These are phyloP conservation scores for Xanthorhoe designata DNA, from an alignment of 2,888 invertebrate genomes.

Conservation along the genomic window DNA sequence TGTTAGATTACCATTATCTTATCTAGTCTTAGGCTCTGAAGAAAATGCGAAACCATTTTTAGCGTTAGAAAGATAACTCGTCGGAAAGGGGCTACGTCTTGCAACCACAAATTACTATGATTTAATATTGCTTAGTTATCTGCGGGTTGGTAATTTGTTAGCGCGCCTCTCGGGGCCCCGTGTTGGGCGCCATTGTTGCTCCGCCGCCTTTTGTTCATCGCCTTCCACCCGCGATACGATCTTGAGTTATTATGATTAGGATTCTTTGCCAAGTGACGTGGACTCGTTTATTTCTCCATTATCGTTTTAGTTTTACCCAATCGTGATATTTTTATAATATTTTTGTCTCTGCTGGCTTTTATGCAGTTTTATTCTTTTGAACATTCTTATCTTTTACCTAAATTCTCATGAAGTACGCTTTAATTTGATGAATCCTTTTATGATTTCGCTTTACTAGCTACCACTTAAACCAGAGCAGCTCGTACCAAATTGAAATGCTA, in stretches of 20 bases:
- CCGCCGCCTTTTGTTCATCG: conserved; percentile 83
- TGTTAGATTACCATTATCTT: conserved; percentile 37
- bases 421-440: conserved; percentile 2
- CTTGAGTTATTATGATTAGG: conserved; percentile 85
- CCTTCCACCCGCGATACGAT: conserved; percentile 78
- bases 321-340: conserved; percentile 46
- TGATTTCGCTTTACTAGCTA: conserved; percentile 5
- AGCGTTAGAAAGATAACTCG: conserved; percentile 67
- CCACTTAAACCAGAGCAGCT: conserved; percentile 38
- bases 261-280: conserved; percentile 83
- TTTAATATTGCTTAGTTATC: conserved; percentile 86
- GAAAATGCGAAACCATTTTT: conserved; percentile 56
- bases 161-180: conserved; percentile 73
- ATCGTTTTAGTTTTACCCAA: conserved; percentile 73
- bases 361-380: conserved; percentile 3
- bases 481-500: conserved; percentile 41
- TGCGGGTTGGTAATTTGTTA: conserved; percentile 83
- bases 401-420: conserved; percentile 1
- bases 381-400: conserved; percentile 1
- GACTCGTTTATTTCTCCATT: conserved; percentile 80
- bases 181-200: conserved; percentile 81
- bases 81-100: conserved; percentile 72
- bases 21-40: conserved; percentile 50
- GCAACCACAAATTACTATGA: conserved; percentile 84
- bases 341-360: conserved; percentile 15